Evolutionary conservation across 2,797 vertebrate species (phyloP), one percentile per base, ranked within the genome.

Genomic region (Alfaro cultratus): DNA sequence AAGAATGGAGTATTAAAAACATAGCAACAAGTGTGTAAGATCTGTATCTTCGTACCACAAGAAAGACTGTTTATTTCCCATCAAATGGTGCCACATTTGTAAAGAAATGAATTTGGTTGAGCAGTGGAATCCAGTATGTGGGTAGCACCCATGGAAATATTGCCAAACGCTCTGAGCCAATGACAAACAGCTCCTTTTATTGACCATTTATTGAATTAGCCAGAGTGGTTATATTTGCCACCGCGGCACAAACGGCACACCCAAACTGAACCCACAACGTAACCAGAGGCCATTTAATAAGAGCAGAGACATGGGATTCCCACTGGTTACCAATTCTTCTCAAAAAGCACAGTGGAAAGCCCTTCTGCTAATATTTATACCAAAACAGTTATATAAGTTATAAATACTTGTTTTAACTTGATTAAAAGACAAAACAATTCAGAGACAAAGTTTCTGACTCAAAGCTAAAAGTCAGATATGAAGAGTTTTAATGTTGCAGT

Each of bases 401-500:
- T 7, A 55, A 7, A 41, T 55, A n/a, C 73, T 8, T 11, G 21
- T 43, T 45, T 60, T 13, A 41, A 45, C 13, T 45, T 11, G 26
- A 75, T 45, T 43, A 29, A 39, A 41, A 15, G 41, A 12, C 6
- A 74, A 9, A 39, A n/a, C 7, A 51, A 53, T 16, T 53, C 34
- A 7, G 49, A 74, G 49, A 6, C 72, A 73, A 53, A 53, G 23
- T 15, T 39, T 7, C 8, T 3, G 47, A 34, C 39, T 53, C 73
- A 57, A 53, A 49, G 51, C 31, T 73, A 7, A 45, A 73, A 60
- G 3, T 39, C 18, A 62, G 73, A 36, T 71, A 75, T 74, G 29
- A 77, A 51, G 77, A 41, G 7, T 2, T 74, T 83, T 75, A 4
- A 39, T 64, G 73, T 67, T 7, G 68, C 51, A 46, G 77, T 76